Conservation (phyloP, 2,113 vertebrate genomes). For the Cynopterus brachyotis region DNA sequence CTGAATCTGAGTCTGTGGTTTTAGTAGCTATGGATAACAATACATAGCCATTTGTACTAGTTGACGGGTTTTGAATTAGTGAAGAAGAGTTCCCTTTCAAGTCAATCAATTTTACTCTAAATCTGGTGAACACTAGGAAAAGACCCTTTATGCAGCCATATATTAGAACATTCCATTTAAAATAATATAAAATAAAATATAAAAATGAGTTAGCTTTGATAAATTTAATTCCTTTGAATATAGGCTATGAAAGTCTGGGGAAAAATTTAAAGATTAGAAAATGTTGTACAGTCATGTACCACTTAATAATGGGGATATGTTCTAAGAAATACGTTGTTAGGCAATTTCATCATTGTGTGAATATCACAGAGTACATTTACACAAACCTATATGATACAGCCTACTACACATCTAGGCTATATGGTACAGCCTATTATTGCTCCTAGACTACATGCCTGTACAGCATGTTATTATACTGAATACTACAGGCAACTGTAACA, state of each 20-base stretch:
- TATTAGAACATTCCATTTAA: slow-evolving; percentile 23
- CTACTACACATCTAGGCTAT: background rate
- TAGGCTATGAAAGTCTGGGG: slow-evolving; percentile 32
- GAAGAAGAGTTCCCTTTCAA: background rate
- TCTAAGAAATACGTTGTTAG: background rate
- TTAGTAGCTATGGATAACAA: background rate
- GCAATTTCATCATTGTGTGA: background rate
- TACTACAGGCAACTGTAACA: background rate
- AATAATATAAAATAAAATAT: background rate
- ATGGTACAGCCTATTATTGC: background rate
- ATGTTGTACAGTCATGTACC: background rate
- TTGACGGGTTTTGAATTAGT: background rate
- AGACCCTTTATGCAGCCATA: background rate
- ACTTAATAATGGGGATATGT: background rate
- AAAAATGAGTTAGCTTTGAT: slow-evolving; percentile 23
- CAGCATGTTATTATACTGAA: background rate
- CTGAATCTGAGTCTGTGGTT: background rate
- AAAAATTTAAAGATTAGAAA: slow-evolving; percentile 54
- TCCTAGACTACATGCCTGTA: background rate
- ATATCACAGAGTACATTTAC: background rate
- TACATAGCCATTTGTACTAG: background rate
- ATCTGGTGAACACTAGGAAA: background rate
- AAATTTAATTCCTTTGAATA: slow-evolving; percentile 28
- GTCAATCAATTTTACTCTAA: background rate
- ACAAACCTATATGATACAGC: background rate